Evolutionary conservation across 1,140 invertebrate genomes (phyloP).

Genomic region (Colletes latitarsis): DNA sequence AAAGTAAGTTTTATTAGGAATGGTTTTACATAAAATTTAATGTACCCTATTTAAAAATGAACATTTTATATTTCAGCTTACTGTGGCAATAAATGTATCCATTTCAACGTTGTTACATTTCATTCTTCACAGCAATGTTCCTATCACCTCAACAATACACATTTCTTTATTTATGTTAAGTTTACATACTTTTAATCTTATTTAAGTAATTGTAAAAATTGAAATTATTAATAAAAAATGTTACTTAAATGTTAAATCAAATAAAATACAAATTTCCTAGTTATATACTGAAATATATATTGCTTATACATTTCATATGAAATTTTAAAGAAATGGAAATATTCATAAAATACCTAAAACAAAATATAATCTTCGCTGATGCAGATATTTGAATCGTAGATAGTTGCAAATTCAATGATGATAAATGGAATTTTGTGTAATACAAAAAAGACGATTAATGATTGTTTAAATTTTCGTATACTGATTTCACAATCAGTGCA

Average conservation of each 20-base stretch:
- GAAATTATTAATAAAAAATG: constrained; percentile 20
- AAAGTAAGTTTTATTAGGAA: constrained; percentile 76
- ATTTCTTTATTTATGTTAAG: neutral
- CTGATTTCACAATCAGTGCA: constrained; percentile 5
- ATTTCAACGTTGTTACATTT: neutral
- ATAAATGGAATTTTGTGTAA: neutral
- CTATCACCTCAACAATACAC: neutral
- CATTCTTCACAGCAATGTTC: neutral
- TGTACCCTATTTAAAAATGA: neutral
- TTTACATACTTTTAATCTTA: constrained; percentile 10
- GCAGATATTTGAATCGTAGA: neutral
- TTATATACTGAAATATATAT: neutral
- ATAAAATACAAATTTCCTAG: constrained; percentile 17
- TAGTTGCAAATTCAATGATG: neutral
- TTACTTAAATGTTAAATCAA: neutral
- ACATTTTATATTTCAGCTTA: constrained; percentile 75
- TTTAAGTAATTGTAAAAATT: neutral
- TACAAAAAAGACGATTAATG: neutral
- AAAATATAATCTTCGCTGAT: neutral
- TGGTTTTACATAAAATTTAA: constrained; percentile 10
- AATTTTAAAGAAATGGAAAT: neutral
- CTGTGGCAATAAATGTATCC: constrained; percentile 78
- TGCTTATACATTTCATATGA: neutral
- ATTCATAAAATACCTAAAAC: neutral
- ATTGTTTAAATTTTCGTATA: constrained; percentile 15